These are phyloP conservation scores for Gila robusta DNA, from an alignment of 2,797 vertebrate species.

Conservation along the genomic window DNA sequence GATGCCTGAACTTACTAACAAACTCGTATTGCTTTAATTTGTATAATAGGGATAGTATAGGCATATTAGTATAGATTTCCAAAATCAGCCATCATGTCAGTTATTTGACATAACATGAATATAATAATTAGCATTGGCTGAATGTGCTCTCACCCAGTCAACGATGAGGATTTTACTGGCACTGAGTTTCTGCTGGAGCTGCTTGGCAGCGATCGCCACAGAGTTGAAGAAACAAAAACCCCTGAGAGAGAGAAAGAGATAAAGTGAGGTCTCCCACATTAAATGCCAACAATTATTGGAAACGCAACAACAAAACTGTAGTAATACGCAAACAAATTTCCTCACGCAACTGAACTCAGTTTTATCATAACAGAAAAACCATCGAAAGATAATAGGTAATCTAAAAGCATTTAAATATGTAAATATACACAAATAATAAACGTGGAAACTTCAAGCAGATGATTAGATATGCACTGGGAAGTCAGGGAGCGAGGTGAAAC, in stretches of 20 bases:
- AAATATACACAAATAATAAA: conserved; percentile 11
- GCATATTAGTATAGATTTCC: neutral
- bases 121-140: neutral
- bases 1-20: neutral
- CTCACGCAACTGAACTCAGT: neutral
- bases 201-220: conserved; percentile 92
- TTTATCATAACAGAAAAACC: neutral
- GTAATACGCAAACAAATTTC: conserved; percentile 1
- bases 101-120: neutral
- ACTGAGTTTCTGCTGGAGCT: conserved; percentile 92
- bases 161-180: conserved; percentile 94
- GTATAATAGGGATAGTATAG: neutral
- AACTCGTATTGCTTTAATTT: neutral
- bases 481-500: conserved; percentile 26
- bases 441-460: neutral
- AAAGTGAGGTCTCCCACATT: neutral
- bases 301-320: neutral
- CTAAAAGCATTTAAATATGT: conserved; percentile 4
- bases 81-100: neutral
- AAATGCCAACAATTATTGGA: neutral
- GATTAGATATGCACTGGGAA: neutral
- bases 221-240: conserved; percentile 99
- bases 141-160: conserved; percentile 88
- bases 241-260: conserved; percentile 73
- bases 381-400: neutral